These are phyloP conservation scores for Agrilus cyanescens DNA, from an alignment of 2,888 invertebrate species.

Conservation along the genomic window DNA sequence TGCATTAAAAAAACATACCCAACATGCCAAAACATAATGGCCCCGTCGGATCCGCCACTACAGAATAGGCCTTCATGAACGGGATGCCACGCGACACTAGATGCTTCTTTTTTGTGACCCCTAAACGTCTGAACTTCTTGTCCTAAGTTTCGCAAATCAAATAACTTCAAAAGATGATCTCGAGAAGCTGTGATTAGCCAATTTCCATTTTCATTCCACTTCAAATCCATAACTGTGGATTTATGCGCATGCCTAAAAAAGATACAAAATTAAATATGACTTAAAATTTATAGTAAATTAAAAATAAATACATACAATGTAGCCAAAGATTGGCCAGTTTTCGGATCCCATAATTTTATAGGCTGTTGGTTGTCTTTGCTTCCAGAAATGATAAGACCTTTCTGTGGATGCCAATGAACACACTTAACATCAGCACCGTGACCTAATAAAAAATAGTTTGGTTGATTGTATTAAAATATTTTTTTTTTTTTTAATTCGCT, in stretches of 20 bases:
- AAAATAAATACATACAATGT: constrained; percentile 58
- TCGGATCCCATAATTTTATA: constrained; percentile 98
- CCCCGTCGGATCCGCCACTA: constrained; percentile 97
- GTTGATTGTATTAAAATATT: constrained; percentile 1
- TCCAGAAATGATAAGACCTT: constrained; percentile 92
- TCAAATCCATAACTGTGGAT: constrained; percentile 97
- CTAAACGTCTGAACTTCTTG: constrained; percentile 95
- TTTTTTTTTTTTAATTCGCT: constrained; percentile 2
- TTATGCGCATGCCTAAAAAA: constrained; percentile 85
- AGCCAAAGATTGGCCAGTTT: constrained; percentile 86
- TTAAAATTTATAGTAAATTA: background rate
- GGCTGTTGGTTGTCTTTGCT: constrained; percentile 99
- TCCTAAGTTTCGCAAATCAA: constrained; percentile 91
- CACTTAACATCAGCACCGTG: constrained; percentile 99
- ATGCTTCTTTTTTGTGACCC: constrained; percentile 98
- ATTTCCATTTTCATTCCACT: constrained; percentile 99
- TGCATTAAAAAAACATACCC: constrained; percentile 47
- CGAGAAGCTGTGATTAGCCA: constrained; percentile 98
- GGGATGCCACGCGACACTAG: constrained; percentile 96
- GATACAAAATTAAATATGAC: background rate
- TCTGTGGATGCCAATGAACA: constrained; percentile 99
- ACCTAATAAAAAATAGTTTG: constrained; percentile 40
- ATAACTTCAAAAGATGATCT: constrained; percentile 93
- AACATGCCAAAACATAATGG: constrained; percentile 97
- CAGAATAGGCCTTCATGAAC: constrained; percentile 94